Evolutionary conservation across 1,140 invertebrate genomes (phyloP).

Genomic region (Pristionchus pacificus): DNA sequence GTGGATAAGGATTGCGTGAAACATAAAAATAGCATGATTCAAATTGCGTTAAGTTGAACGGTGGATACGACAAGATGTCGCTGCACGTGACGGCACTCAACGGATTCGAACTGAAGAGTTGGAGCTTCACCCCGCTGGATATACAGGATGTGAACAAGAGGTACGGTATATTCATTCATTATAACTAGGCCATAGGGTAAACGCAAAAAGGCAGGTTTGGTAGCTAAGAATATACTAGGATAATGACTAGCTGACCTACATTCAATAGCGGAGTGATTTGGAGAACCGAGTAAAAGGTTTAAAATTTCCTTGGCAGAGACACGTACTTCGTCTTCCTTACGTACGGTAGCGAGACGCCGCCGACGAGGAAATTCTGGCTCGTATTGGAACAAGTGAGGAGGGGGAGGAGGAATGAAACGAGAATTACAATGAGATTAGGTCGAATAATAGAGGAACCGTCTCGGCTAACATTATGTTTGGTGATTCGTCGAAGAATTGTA

Average conservation of each 20-base stretch:
- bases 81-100: slow-evolving; percentile 53
- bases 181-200: no score
- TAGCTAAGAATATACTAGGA: no score
- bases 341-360: slow-evolving; percentile 49
- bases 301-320: slow-evolving; percentile 25
- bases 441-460: no score
- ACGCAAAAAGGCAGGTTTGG: no score
- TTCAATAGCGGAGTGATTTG: no score
- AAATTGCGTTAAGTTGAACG: slow-evolving; percentile 20
- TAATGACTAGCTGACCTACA: no score
- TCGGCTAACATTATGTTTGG: no score
- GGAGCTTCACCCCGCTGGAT: slow-evolving; percentile 50
- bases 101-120: slow-evolving; percentile 44
- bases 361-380: slow-evolving; percentile 46
- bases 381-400: slow-evolving; percentile 44
- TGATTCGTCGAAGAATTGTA: no score
- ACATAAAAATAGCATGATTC: not conserved
- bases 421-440: no score
- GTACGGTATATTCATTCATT: no score
- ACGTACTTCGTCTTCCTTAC: slow-evolving; percentile 56
- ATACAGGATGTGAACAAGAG: no score
- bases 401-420: slow-evolving; percentile 10
- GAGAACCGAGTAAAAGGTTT: no score
- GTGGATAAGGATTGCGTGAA: not conserved
- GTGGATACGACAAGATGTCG: slow-evolving; percentile 45